Evolutionary conservation across 2,888 invertebrate genomes (phyloP), one percentile per base, ranked within the genome.

Genomic region (Prosapia bicincta): DNA sequence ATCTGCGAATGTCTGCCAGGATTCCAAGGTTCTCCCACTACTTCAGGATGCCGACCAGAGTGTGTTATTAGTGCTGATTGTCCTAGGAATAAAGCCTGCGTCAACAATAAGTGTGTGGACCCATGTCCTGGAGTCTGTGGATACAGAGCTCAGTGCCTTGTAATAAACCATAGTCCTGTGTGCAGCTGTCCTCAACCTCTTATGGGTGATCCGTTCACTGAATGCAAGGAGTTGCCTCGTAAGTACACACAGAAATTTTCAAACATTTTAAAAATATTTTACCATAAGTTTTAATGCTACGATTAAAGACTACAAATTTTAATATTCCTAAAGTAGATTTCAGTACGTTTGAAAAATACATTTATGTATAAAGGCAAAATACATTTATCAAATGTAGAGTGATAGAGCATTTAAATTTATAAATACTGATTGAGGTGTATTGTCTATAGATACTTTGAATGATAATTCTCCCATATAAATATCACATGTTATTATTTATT

Each of bases 41-140:
- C 87, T 1, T 90, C 90, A 65, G 91, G 92, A 20, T 96, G 95
- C 82, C 87, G 92, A 81, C 93, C 95, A 0, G 95, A 95, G 84
- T 95, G 95, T 85, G 89, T 93, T 15, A 89, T 94, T 5, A 94
- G 92, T 83, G 90, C 93, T 0, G 95, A 95, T 81, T 95, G 95
- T 83, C 86, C 92, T 30, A 89, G 89, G 79, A 87, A 92, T 79
- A 89, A 89, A 82, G 92, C 94, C 9, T 96, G 96, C 82, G 89
- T 92, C 3, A 92, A 92, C 82, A 90, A 91, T 78, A 94, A 91
- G 84, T 96, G 95, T 82, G 86, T 90, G 5, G 91, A 95, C 82
- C 94, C 95, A 43, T 96, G 95, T 81, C 89, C 89, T 23, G 93
- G 94, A 43, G 90, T 92, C 13, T 95, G 95, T 79, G 95, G 95